phyloP scores from a whole-genome alignment of 2,888 invertebrate species.

The Tetragonula carbonaria region DNA sequence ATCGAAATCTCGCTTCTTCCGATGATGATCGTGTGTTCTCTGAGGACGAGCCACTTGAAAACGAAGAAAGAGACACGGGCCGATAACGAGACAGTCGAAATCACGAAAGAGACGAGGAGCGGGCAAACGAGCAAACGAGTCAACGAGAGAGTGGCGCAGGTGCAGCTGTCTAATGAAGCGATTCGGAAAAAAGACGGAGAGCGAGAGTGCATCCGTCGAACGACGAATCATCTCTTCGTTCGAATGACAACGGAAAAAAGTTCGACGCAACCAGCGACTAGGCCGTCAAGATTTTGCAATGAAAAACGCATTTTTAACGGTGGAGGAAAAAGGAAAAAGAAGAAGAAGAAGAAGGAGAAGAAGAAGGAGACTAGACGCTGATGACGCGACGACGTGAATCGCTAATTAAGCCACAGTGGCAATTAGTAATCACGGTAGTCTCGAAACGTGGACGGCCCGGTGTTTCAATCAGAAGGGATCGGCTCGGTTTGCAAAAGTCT shows the following conservation, averaged over 20 bases:
- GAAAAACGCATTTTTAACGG: conserved; percentile 47
- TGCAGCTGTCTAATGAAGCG: conserved; percentile 72
- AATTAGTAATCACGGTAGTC: conserved; percentile 81
- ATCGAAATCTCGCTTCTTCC: background rate
- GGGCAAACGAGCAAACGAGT: background rate
- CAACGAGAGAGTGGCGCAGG: conserved; percentile 45
- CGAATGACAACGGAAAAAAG: background rate
- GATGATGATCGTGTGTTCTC: background rate
- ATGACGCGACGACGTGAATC: conserved; percentile 71
- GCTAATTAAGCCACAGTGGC: conserved; percentile 79
- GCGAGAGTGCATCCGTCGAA: conserved; percentile 45
- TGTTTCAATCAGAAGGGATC: conserved; percentile 54
- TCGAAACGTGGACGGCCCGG: conserved; percentile 47
- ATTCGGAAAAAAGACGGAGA: conserved; percentile 43
- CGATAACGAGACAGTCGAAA: conserved; percentile 48
- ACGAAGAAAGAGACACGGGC: background rate
- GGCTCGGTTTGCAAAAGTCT: background rate
- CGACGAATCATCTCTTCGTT: conserved; percentile 31
- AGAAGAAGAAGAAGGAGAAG: conserved; percentile 27
- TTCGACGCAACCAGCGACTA: background rate
- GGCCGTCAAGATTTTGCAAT: conserved; percentile 44
- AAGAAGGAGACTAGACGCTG: conserved; percentile 56
- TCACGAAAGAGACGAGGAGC: conserved; percentile 21
- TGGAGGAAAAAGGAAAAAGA: background rate
- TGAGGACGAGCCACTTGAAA: conserved; percentile 21